A percentile compares a stretch with the other conserved stretches of the same genome.
These are phyloP conservation scores for Antedon bifida DNA, from an alignment of 35 echinoderm and acorn worm genomes.

Conservation along the genomic window DNA sequence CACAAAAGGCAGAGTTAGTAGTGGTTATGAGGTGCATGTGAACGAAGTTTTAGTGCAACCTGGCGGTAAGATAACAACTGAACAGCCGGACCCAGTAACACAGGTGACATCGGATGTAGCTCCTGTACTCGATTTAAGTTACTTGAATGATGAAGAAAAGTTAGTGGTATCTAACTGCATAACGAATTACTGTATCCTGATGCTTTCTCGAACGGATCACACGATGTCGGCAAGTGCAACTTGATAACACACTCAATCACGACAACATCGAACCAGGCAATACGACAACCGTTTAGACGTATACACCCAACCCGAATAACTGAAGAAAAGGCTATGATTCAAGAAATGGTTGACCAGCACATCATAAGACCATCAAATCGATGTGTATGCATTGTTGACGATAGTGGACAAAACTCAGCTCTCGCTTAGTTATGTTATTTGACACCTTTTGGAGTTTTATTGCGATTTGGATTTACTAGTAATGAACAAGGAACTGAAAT, in stretches of 20 bases:
- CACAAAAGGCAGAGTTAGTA: background rate
- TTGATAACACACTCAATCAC: constrained; percentile 15
- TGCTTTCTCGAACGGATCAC: constrained; percentile 6
- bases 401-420: too few relatives aligned
- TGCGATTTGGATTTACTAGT: too few relatives aligned
- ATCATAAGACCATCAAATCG: constrained; percentile 16
- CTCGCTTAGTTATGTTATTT: too few relatives aligned
- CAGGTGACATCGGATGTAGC: background rate
- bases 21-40: background rate
- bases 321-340: constrained; percentile 14
- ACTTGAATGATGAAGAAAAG: background rate
- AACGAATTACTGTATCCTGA: background rate
- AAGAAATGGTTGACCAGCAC: constrained; percentile 13
- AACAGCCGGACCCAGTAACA: background rate
- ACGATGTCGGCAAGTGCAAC: constrained; percentile 19
- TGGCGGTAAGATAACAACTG: background rate
- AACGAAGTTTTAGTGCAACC: background rate
- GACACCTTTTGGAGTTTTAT: too few relatives aligned
- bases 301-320: constrained; percentile 5
- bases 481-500: too few relatives aligned
- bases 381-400: too few relatives aligned
- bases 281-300: constrained; percentile 1
- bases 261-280: background rate
- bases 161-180: background rate
- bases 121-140: background rate